Evolutionary conservation across 2,113 vertebrate species (phyloP), one percentile per base, ranked within the genome.

Genomic region (Podarcis muralis): DNA sequence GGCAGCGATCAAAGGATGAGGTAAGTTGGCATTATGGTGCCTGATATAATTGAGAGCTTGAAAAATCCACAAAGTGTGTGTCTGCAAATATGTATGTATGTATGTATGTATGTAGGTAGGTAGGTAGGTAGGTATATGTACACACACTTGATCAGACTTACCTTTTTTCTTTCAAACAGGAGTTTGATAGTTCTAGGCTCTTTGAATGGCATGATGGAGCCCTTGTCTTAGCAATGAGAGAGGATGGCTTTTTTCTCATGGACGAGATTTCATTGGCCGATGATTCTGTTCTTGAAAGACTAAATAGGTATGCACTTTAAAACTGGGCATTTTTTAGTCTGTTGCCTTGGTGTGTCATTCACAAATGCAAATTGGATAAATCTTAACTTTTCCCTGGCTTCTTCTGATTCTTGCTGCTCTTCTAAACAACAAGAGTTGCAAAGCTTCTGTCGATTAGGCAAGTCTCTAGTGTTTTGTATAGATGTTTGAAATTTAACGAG

Each of bases 181-280:
- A 97, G 35, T 88, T 83, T 12, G 98, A 98, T 82, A 95, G 97
- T 8, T 91, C 97, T 83, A 96, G 97, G 37, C 97, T 99, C 30
- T 99, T 99, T 91, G 97, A 99, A 93, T 99, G 99, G 99, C 96
- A 97, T 20, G 98, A 99, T 85, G 99, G 99, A 6, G 98, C 98
- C 32, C 95, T 99, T 92, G 98, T 99, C 89, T 94, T 98, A 93
- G 99, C 98, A 79, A 98, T 99, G 98, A 99, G 97, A 87, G 97
- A 98, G 59, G 98, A 98, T 0, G 96, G 98, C 0, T 98, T 99
- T 92, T 99, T 99, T 11, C 98, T 99, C 25, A 97, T 99, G 96
- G 99, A 99, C 92, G 99, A 99, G 94, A 99, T 99, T 93, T 99
- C 99, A 1, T 92, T 99, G 92, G 99, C 99, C 43, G 98, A 99